Evolutionary conservation across 2,113 vertebrate genomes (phyloP), one percentile per base, ranked within the genome.

Genomic region (Drymodes brunneopygia): DNA sequence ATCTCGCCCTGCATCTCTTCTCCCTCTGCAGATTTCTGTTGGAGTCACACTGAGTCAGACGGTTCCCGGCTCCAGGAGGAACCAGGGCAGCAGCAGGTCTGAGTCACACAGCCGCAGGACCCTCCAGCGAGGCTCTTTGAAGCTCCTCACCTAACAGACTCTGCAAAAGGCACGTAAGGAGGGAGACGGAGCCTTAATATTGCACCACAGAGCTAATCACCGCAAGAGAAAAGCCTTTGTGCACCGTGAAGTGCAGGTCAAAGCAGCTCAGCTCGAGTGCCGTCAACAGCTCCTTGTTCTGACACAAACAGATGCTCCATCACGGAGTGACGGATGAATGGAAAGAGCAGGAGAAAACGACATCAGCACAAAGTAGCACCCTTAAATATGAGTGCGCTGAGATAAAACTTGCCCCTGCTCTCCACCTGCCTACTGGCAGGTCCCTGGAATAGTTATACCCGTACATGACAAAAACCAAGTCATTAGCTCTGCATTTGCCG

Each of bases 271-370:
- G 87, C 82, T 96, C 62, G 2, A 96, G 93, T 67, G 90, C 92
- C 44, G 17, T 93, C 94, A 95, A 95, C 92, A 95, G 1, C 64
- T 58, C 93, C 90, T 96, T 81, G 79, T 95, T 95, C 89, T 66
- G 81, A 72, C 84, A 94, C 88, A 91, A 92, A 89, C 78, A 95
- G 95, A 79, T 89, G 81, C 93, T 95, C 91, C 91, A 62, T 90
- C 91, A 70, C 42, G 47, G 86, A 73, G 72, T 50, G 80, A 73
- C 14, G 54, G 73, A 67, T 67, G 82, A 95, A 81, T 33, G n/a
- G 85, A 7, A 60, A 88, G 81, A 94, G 75, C 60, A n/a, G 79
- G 35, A 86, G 28, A 81, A 90, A 94, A 70, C 83, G 67, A 67
- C 75, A 93, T 60, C 90, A 94, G 77, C 90, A 83, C 62, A n/a